Percentiles rank a stretch among this genome's conserved stretches.
Conservation (phyloP, 2,797 vertebrate species). For the Pangasius sanitwongsei region DNA sequence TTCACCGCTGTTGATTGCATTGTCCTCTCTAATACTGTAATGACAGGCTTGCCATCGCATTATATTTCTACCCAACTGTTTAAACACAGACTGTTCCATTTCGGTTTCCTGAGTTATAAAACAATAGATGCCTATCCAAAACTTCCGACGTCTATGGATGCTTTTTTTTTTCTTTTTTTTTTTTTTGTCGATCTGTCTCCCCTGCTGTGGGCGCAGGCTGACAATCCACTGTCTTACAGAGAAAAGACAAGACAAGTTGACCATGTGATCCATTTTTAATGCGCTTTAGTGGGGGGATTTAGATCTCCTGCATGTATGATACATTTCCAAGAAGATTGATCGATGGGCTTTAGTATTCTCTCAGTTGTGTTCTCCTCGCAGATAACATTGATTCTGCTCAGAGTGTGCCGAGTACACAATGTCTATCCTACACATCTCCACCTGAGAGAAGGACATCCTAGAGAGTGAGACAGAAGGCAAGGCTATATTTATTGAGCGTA, state of each 20-base stretch:
- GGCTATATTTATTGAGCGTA: neutral
- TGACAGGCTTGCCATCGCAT: neutral
- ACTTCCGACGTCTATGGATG: neutral
- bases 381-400: constrained; percentile 49
- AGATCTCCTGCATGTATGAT: constrained; percentile 49
- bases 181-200: neutral
- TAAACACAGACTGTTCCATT: neutral
- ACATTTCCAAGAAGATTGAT: constrained; percentile 42
- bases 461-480: neutral
- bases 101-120: neutral
- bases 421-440: constrained; percentile 44
- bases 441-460: constrained; percentile 45
- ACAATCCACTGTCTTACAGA: constrained; percentile 9
- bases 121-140: neutral
- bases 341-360: constrained; percentile 54
- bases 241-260: constrained; percentile 36
- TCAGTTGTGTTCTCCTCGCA: constrained; percentile 38
- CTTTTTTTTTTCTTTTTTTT: neutral
- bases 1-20: constrained; percentile 27
- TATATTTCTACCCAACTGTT: neutral
- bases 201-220: neutral
- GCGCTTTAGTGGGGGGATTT: constrained; percentile 33
- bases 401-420: constrained; percentile 41
- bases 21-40: constrained; percentile 32
- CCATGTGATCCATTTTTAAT: constrained; percentile 58